A percentile compares a stretch with the other conserved stretches of the same genome.
Conservation (phyloP, 2,113 vertebrate species). For the Tachysurus vachellii region DNA sequence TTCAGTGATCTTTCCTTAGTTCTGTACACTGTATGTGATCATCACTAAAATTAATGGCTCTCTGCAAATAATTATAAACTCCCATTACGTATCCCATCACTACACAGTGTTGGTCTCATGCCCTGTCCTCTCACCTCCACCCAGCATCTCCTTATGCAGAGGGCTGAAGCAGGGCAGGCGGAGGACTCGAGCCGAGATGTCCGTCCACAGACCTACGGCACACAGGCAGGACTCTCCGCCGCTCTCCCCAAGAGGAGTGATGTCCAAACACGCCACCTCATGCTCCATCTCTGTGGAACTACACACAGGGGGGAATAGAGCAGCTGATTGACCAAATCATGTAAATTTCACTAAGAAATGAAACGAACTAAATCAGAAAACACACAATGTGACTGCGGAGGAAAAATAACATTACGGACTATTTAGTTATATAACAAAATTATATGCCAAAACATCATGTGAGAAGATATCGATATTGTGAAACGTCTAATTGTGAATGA, state of each 20-base stretch:
- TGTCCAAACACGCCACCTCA: slow-evolving; percentile 96
- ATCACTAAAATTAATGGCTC: background rate
- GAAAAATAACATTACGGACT: too few relatives aligned
- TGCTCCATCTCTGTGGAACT: slow-evolving; percentile 98
- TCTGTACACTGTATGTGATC: background rate
- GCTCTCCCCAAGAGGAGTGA: slow-evolving; percentile 89
- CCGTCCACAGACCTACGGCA: slow-evolving; percentile 96
- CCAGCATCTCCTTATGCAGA: slow-evolving; percentile 98
- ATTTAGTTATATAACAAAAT: too few relatives aligned
- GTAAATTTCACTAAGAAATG: background rate
- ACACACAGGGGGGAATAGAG: background rate
- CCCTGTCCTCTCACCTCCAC: slow-evolving; percentile 82
- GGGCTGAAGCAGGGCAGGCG: slow-evolving; percentile 92
- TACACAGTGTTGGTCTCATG: background rate
- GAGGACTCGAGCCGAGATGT: slow-evolving; percentile 94
- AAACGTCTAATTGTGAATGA: background rate
- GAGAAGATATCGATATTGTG: background rate
- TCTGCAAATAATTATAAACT: background rate
- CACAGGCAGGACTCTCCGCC: slow-evolving; percentile 89
- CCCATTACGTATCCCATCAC: background rate
- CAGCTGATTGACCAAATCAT: background rate
- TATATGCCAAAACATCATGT: too few relatives aligned
- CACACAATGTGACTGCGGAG: background rate
- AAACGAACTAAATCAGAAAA: background rate
- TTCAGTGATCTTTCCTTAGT: background rate